Base-by-base conservation (phyloP, 2,797 vertebrate species). In the Sternotherus odoratus region DNA sequence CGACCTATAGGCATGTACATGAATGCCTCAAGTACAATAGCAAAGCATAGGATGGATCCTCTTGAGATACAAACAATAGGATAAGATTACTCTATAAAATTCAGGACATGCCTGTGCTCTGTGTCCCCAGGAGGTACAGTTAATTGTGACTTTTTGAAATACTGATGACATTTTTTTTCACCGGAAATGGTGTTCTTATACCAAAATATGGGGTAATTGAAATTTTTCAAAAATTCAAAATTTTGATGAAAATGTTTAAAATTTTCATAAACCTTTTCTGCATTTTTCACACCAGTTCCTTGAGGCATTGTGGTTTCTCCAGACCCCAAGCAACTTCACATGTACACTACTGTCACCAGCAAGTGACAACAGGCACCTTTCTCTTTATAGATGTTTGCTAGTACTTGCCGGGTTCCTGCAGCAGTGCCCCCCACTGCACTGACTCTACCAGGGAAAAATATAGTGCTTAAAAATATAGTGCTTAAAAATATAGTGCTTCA, bases 181-280 rank as follows among this genome's bases (percentile, higher is more conserved):
- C 56, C 13, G 13, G 28, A 13, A 57, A 30, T 5, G 28, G 12
- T 57, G 56, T 24, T 54, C 56, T 12, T 57, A 12, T 57, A 57
- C 56, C 26, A 57, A 30, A 2, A 28, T 30, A 57, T 28, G 12
- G 12, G 28, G 28, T 13, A 26, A 10, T 13, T 13, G 28, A 57
- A 57, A 33, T n/a, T 63, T 33, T 33, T 33, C 60, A 63, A n/a
- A 63, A 63, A 60, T 60, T 60, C 57, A 33, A 15, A 60, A 63
- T 63, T n/a, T 60, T 15, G 12, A 33, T 1, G 4, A 36, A 79
- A 85, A 69, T 75, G 43, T 79, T 93, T 26, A 39, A 15, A 23
- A 79, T 3, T 0, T 60, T 2, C 15, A 30, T 79, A 54, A 19
- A 11, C 13, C 1, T 8, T 81, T 1, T 43, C 10, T 26, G 39